phyloP scores from a whole-genome alignment of 2,113 vertebrate species.

The Azemiops feae region DNA sequence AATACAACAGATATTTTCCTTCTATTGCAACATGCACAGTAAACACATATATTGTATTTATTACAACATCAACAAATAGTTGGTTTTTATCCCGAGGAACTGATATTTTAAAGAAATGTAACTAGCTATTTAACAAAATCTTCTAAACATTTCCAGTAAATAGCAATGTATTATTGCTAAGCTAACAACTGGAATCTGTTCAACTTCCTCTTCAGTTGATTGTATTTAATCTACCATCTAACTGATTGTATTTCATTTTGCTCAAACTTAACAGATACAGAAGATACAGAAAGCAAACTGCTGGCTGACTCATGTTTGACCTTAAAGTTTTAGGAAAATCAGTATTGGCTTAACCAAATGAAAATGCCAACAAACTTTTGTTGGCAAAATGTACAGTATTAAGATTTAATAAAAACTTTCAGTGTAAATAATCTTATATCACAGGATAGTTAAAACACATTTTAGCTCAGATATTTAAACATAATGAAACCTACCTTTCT shows the following conservation, averaged over 20 bases:
- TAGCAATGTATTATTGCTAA: background rate
- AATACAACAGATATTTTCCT: background rate
- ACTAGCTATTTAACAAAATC: background rate
- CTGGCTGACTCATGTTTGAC: background rate
- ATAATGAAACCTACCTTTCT: conserved; percentile 81
- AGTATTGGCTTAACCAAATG: background rate
- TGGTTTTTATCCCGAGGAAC: background rate
- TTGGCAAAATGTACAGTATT: background rate
- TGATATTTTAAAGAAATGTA: background rate
- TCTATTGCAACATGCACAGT: background rate
- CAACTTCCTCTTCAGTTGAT: background rate
- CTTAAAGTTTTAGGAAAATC: background rate
- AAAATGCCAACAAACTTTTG: background rate
- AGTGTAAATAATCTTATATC: background rate
- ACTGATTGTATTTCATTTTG: background rate
- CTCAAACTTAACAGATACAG: background rate
- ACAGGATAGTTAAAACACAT: background rate
- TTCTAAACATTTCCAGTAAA: background rate
- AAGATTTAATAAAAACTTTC: background rate
- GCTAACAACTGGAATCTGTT: background rate
- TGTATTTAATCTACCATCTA: background rate
- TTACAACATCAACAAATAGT: background rate
- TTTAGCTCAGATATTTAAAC: background rate
- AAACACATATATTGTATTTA: background rate
- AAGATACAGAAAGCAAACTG: background rate